Percentiles rank a stretch among this genome's conserved stretches.
phyloP scores from a whole-genome alignment of 1,140 invertebrate species.

The Samia ricini region DNA sequence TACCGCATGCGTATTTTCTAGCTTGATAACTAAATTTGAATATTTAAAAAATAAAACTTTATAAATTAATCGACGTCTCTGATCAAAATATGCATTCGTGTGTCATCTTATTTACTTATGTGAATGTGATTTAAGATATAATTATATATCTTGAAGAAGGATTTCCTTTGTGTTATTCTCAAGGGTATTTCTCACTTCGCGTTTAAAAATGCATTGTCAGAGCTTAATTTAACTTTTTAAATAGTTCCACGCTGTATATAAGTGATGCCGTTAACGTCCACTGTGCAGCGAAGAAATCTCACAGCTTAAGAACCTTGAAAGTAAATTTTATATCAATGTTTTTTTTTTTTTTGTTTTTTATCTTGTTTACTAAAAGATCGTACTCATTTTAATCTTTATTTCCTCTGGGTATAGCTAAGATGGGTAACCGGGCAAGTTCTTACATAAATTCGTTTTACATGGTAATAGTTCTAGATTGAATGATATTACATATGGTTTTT shows the following conservation, averaged over 20 bases:
- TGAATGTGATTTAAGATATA: slow-evolving; percentile 19
- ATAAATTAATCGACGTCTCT: neutral
- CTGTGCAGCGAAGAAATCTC: neutral
- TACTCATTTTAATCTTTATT: slow-evolving; percentile 15
- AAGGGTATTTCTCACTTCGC: slow-evolving; percentile 25
- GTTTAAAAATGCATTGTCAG: slow-evolving; percentile 33
- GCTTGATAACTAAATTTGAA: no score
- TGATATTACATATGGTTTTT: neutral
- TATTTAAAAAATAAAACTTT: no score
- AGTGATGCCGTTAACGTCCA: slow-evolving; percentile 13
- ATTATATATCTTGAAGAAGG: slow-evolving; percentile 9
- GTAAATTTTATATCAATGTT: neutral
- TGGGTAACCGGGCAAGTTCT: neutral
- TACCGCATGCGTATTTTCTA: no score
- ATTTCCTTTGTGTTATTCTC: slow-evolving; percentile 27
- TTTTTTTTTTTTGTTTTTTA: neutral
- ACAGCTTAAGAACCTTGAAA: neutral
- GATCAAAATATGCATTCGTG: slow-evolving; percentile 1
- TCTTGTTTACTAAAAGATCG: neutral
- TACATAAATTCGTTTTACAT: neutral
- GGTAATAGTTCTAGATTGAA: neutral
- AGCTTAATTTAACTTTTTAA: slow-evolving; percentile 23
- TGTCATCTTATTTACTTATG: neutral
- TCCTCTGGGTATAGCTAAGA: slow-evolving; percentile 7
- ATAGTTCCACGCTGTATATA: slow-evolving; percentile 2